These are phyloP conservation scores for Drosophila antonietae DNA, from an alignment of 2,888 invertebrate genomes.

Conservation along the genomic window DNA sequence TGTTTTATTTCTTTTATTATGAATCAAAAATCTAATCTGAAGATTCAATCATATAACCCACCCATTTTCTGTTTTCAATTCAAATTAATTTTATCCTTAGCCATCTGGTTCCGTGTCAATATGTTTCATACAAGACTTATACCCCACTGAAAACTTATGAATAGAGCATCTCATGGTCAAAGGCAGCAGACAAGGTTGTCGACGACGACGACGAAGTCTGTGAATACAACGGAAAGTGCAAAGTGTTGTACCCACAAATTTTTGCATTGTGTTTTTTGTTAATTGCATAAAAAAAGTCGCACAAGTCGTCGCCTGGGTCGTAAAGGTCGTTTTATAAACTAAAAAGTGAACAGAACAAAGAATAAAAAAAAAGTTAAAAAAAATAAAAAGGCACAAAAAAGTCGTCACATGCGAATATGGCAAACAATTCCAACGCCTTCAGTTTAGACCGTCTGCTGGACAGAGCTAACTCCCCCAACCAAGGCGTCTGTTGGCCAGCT, in stretches of 20 bases:
- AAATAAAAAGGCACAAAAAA: neutral
- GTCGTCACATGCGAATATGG: conserved; percentile 53
- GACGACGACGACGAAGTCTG: conserved; percentile 12
- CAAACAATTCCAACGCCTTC: conserved; percentile 43
- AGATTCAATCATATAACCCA: neutral
- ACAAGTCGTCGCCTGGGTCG: conserved; percentile 28
- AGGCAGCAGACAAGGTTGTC: conserved; percentile 23
- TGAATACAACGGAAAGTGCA: conserved; percentile 51
- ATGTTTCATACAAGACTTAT: neutral
- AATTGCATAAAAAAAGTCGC: conserved; percentile 59
- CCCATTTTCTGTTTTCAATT: neutral
- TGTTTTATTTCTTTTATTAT: too few species aligned
- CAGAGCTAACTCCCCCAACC: conserved; percentile 27
- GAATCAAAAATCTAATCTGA: too few species aligned
- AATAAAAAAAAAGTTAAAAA: too few species aligned
- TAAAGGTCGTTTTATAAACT: conserved; percentile 31
- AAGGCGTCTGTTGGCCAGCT: conserved; percentile 19
- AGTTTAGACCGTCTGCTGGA: conserved; percentile 19
- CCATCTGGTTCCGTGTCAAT: neutral
- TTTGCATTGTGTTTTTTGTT: conserved; percentile 56
- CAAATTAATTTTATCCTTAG: too few species aligned
- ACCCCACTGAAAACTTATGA: conserved; percentile 8
- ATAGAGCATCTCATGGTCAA: conserved; percentile 50
- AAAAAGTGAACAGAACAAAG: conserved; percentile 1
- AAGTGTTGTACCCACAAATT: conserved; percentile 64